These are phyloP conservation scores for Pteria penguin DNA, from an alignment of 2,888 invertebrate species.

Conservation along the genomic window DNA sequence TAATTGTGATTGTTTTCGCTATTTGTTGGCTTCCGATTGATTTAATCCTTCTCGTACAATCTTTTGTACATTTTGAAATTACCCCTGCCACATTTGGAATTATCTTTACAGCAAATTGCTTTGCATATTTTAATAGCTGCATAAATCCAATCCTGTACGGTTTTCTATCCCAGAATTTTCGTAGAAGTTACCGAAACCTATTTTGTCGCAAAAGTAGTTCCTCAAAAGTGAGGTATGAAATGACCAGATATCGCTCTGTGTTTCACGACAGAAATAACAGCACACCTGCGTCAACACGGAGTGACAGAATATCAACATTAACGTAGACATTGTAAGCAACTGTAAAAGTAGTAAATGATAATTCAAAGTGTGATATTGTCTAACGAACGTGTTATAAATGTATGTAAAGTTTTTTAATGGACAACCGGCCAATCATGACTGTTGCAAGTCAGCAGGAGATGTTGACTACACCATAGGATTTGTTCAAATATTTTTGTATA, in stretches of 20 bases:
- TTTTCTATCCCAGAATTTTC: conserved; percentile 93
- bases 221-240: background rate
- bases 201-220: background rate
- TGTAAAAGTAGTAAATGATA: too few species aligned
- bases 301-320: too few species aligned
- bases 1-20: conserved; percentile 93
- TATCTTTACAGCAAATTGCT: conserved; percentile 58
- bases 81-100: conserved; percentile 82
- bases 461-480: too few species aligned
- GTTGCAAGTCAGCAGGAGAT: too few species aligned
- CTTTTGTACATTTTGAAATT: conserved; percentile 85
- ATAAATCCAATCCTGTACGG: conserved; percentile 95
- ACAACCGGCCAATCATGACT: too few species aligned
- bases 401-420: too few species aligned
- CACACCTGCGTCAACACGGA: background rate
- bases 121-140: conserved; percentile 93
- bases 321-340: too few species aligned
- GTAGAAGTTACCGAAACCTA: conserved; percentile 87
- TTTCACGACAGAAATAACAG: background rate
- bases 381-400: too few species aligned
- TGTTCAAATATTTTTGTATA: too few species aligned
- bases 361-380: too few species aligned
- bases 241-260: background rate
- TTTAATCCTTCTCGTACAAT: conserved; percentile 85
- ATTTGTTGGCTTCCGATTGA: conserved; percentile 95